A percentile compares a stretch with the other conserved stretches of the same genome.
phyloP scores from a whole-genome alignment of 2,888 invertebrate species.

The Dynastes hyllus region DNA sequence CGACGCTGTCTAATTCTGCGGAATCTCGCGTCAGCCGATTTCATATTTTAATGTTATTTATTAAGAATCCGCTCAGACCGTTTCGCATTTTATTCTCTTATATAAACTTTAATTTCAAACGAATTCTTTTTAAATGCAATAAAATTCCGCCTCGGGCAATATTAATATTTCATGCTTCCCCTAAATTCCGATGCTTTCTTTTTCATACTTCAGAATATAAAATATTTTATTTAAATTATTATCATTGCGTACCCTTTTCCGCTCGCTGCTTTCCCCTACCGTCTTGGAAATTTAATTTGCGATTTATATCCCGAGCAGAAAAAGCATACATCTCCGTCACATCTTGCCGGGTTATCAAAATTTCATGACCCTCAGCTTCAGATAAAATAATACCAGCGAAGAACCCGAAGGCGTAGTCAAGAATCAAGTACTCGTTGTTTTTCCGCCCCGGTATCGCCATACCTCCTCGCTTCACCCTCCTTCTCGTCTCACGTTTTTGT shows the following conservation, averaged over 20 bases:
- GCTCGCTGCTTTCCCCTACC: neutral
- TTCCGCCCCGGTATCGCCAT: neutral
- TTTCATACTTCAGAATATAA: constrained; percentile 23
- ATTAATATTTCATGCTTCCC: constrained; percentile 15
- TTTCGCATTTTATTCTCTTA: neutral
- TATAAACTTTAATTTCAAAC: neutral
- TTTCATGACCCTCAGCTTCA: constrained; percentile 29
- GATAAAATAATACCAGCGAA: constrained; percentile 36
- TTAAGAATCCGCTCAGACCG: no score
- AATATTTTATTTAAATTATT: constrained; percentile 45
- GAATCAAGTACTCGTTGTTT: neutral
- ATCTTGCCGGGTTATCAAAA: constrained; percentile 41
- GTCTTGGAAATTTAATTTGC: constrained; percentile 41
- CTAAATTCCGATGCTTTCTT: constrained; percentile 12
- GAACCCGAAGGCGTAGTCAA: constrained; percentile 10
- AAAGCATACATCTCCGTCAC: constrained; percentile 28
- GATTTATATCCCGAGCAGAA: constrained; percentile 26
- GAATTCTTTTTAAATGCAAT: constrained; percentile 19
- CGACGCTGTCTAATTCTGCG: no score
- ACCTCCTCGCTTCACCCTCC: neutral
- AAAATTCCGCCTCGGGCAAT: constrained; percentile 1
- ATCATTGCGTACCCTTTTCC: constrained; percentile 24
- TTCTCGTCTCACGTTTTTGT: neutral
- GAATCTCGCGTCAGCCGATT: no score
- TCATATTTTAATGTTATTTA: no score